Base-by-base conservation (phyloP, 1,140 invertebrate species). In the Panulirus ornatus region DNA sequence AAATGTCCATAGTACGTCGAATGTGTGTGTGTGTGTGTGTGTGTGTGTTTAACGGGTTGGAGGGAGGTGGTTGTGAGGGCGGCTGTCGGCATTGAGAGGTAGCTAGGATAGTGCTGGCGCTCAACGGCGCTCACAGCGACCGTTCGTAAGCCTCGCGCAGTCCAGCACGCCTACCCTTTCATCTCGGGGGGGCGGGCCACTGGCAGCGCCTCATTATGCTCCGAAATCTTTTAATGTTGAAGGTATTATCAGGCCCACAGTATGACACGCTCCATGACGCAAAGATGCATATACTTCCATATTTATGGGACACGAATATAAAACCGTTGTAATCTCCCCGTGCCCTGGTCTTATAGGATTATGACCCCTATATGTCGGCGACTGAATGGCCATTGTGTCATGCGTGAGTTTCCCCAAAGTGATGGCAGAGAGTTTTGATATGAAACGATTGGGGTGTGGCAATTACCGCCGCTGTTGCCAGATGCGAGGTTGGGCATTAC, bases 381-480 rank as follows among this genome's bases (percentile, higher is more conserved):
- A 6, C 11, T 19, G 3, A 75, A 27, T 3, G 70, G 30, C 42
- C n/a, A 73, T n/a, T 34, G 1, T 73, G 5, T 3, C 1, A 42
- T 40, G 27, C 42, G 16, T 42, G 5, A 9, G 27, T 36, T 27
- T 3, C 34, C 36, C 9, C 47, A 63, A 30, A 54, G 51, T 38
- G 84, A 86, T 75, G 84, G 47, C 71, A 30, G 42, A 76, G 34
- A 51, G 73, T 78, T 78, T 78, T 87, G 84, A 87, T 87, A 76
- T 78, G 84, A 78, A 78, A 87, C 75, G 75, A 87, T 87, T 87
- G 47, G 38, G 73, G 84, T 78, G 84, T 87, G 84, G 47, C 73
- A 58, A 87, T 87, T 78, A 87, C 70, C 34, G 16, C 11, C 30
- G 54, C 70, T 75, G 66, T 75, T 73, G 73, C 70, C 70, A 76